Conservation (phyloP, 2,113 vertebrate species). For the Castor canadensis region DNA sequence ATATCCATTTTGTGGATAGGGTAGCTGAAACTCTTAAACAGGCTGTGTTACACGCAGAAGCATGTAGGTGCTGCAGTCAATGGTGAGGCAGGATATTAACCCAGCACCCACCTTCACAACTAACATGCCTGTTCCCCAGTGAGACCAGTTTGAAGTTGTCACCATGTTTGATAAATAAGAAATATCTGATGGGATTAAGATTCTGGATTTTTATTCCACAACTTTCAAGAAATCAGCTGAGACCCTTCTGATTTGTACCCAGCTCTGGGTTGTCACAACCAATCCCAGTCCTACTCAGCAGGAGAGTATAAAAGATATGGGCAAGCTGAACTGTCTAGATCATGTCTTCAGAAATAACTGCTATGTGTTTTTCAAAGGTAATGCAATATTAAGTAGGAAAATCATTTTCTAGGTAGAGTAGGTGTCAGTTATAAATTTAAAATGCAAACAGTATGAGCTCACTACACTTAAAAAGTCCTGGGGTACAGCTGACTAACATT, state of each 20-base stretch:
- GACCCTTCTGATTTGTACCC: not conserved
- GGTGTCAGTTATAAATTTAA: constrained; percentile 58
- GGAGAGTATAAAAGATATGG: not conserved
- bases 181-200: not conserved
- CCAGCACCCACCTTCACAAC: not conserved
- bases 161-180: not conserved
- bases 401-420: not conserved
- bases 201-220: not conserved
- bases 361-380: constrained; percentile 26
- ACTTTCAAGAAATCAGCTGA: not conserved
- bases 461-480: constrained; percentile 32
- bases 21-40: not conserved
- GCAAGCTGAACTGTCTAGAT: not conserved
- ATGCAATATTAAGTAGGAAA: constrained; percentile 38
- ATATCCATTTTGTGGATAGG: not conserved
- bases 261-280: not conserved
- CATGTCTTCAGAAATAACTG: constrained; percentile 20
- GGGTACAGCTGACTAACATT: constrained; percentile 53
- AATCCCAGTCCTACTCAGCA: not conserved
- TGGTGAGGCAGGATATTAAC: not conserved
- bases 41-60: not conserved
- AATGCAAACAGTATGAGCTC: constrained; percentile 43
- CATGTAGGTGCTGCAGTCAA: not conserved
- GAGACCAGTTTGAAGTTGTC: not conserved
- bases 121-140: accelerated